These are phyloP conservation scores for Halcyon badia DNA, from an alignment of 2,797 vertebrate species.

Conservation along the genomic window DNA sequence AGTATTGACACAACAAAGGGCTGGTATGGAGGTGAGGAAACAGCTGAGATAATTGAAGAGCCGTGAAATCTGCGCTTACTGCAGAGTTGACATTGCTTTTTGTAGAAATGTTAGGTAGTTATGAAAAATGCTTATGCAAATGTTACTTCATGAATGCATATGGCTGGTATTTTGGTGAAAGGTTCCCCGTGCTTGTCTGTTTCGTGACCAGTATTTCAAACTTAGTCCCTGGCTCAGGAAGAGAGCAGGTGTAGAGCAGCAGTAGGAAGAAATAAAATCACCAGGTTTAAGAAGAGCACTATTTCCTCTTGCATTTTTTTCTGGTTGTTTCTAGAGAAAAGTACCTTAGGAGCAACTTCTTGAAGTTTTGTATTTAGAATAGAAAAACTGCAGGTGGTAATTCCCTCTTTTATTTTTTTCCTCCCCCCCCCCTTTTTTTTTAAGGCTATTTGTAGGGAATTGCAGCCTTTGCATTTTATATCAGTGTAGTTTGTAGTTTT, in stretches of 20 bases:
- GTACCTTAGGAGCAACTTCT: neutral
- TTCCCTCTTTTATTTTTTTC: neutral
- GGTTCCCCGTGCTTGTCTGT: neutral
- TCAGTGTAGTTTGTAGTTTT: neutral
- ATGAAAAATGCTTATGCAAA: constrained; percentile 29
- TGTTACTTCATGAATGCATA: neutral
- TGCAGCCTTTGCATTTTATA: neutral
- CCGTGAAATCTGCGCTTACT: neutral
- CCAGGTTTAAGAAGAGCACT: neutral
- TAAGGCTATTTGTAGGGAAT: neutral
- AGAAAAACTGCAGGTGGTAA: neutral
- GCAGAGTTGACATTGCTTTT: neutral
- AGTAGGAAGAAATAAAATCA: neutral
- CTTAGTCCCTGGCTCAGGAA: neutral
- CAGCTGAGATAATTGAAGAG: neutral
- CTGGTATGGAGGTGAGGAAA: neutral
- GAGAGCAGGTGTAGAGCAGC: constrained; percentile 4
- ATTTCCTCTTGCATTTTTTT: fast-evolving
- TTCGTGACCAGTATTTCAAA: neutral
- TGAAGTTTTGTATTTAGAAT: neutral
- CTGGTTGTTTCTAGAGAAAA: neutral
- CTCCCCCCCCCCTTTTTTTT: neutral
- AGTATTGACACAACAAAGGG: neutral
- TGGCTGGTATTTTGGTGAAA: neutral
- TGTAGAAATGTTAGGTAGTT: constrained; percentile 40